Conservation (phyloP, 2,113 vertebrate species). For the Indicator indicator region DNA sequence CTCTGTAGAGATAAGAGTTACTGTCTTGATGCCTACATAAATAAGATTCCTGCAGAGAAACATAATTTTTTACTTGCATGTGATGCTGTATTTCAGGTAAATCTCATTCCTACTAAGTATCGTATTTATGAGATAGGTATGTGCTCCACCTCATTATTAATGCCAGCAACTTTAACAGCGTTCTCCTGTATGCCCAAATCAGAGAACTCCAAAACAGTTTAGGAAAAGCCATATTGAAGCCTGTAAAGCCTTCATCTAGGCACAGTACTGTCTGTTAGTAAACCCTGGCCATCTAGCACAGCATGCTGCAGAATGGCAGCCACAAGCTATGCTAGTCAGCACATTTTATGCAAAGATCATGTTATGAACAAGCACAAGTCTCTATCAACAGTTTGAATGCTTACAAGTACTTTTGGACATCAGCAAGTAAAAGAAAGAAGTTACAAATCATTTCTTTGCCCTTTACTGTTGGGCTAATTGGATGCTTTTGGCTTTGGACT, state of each 20-base stretch:
- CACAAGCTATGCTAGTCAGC: neutral
- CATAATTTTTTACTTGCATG: neutral
- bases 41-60: neutral
- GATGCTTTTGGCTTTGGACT: neutral
- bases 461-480: neutral
- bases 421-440: neutral
- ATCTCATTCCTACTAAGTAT: neutral
- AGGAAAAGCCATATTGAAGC: neutral
- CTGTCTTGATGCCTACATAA: neutral
- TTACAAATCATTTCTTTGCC: neutral
- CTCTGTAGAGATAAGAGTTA: neutral
- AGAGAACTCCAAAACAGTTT: neutral
- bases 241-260: neutral
- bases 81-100: neutral
- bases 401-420: neutral
- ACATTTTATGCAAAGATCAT: conserved; percentile 26
- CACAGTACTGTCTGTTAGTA: neutral
- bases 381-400: neutral
- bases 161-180: accelerated
- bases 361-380: neutral
- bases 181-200: neutral
- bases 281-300: neutral
- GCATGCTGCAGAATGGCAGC: neutral
- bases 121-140: neutral
- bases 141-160: neutral